phyloP scores from a whole-genome alignment of 2,797 vertebrate genomes.

The Peromyscus aztecus region DNA sequence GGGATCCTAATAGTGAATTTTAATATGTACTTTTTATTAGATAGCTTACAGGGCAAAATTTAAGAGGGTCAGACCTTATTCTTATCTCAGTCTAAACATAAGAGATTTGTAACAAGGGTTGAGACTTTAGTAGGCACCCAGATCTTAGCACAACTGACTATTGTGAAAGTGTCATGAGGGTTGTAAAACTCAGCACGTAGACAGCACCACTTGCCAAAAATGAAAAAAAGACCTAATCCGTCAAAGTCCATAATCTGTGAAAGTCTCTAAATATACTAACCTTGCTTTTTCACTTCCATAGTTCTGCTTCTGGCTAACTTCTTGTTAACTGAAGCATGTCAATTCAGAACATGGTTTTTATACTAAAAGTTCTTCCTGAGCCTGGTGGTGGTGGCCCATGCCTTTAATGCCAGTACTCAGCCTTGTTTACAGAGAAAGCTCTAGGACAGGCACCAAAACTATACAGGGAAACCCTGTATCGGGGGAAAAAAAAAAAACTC shows the following conservation, averaged over 20 bases:
- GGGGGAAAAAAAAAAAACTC: not conserved
- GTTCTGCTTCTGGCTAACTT: not conserved
- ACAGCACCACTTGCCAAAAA: not conserved
- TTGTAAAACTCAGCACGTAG: not conserved
- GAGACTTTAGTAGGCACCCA: not conserved
- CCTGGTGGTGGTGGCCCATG: no score
- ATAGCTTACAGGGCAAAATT: not conserved
- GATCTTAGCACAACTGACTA: not conserved
- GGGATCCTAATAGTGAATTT: not conserved
- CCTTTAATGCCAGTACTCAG: no score
- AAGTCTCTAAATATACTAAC: not conserved
- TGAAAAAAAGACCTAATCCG: not conserved
- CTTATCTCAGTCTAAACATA: not conserved
- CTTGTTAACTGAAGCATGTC: not conserved
- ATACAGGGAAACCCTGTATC: no score
- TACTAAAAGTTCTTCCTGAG: not conserved
- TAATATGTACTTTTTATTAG: constrained; percentile 15
- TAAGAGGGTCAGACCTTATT: not conserved
- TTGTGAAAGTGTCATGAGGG: not conserved
- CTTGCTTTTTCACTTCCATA: not conserved
- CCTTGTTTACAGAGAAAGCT: no score
- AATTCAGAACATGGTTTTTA: not conserved
- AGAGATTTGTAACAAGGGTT: not conserved
- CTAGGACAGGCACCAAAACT: no score
- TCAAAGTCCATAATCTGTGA: not conserved